phyloP scores from a whole-genome alignment of 1,140 invertebrate genomes.

The Bombyx mori region DNA sequence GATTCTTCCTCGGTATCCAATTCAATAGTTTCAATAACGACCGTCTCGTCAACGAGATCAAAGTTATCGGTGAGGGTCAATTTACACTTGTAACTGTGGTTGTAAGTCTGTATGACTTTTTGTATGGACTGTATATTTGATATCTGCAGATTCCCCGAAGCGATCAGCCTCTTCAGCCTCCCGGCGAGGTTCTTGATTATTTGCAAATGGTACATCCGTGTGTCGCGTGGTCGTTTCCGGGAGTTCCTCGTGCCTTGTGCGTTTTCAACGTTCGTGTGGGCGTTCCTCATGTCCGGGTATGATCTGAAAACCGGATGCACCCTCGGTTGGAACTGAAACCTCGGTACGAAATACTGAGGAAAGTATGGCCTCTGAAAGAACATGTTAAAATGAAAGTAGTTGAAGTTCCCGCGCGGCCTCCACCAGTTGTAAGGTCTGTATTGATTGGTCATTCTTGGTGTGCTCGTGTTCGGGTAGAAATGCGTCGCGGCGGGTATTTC shows the following conservation, averaged over 20 bases:
- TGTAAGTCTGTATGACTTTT: slow-evolving; percentile 38
- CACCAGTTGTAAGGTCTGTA: slow-evolving; percentile 26
- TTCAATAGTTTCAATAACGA: slow-evolving; percentile 43
- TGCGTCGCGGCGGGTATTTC: slow-evolving; percentile 1
- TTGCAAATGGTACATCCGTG: slow-evolving; percentile 29
- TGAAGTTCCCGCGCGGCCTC: slow-evolving; percentile 19
- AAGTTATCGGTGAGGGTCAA: slow-evolving; percentile 33
- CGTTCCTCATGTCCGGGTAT: slow-evolving; percentile 8
- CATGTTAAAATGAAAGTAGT: slow-evolving; percentile 31
- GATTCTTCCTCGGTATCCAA: slow-evolving; percentile 43
- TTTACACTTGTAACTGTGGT: slow-evolving; percentile 34
- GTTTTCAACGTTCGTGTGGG: slow-evolving; percentile 5
- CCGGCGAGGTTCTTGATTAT: slow-evolving; percentile 30
- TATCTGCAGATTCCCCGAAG: slow-evolving; percentile 14
- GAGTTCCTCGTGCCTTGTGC: neutral
- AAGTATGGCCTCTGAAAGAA: slow-evolving; percentile 32
- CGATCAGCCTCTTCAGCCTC: slow-evolving; percentile 27
- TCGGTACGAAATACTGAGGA: slow-evolving; percentile 16
- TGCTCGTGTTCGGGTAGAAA: slow-evolving; percentile 15
- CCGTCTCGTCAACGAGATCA: slow-evolving; percentile 31
- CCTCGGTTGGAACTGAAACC: slow-evolving; percentile 17
- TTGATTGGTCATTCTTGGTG: slow-evolving; percentile 16
- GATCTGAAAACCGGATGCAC: slow-evolving; percentile 12
- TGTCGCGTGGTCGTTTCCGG: slow-evolving; percentile 20
- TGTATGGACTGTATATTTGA: slow-evolving; percentile 27